These are phyloP conservation scores for Bursaphelenchus okinawaensis DNA, from an alignment of 2,888 invertebrate species.

Conservation along the genomic window DNA sequence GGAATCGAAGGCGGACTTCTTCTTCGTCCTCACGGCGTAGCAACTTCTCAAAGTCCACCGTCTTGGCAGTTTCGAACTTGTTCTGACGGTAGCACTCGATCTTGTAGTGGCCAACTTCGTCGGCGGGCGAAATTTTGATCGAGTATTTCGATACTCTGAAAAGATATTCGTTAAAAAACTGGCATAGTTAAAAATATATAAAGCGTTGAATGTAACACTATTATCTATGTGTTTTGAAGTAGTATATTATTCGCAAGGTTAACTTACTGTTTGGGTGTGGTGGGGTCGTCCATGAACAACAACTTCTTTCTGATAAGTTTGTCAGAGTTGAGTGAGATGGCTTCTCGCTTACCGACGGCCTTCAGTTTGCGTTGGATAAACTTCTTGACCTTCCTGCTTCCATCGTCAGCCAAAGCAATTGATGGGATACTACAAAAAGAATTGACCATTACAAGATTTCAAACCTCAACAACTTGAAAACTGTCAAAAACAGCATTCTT, in stretches of 20 bases:
- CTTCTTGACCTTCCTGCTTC: slow-evolving; percentile 22
- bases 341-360: slow-evolving; percentile 4
- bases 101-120: slow-evolving; percentile 7
- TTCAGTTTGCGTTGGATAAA: slow-evolving; percentile 21
- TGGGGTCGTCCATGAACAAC: slow-evolving; percentile 8
- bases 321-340: neutral
- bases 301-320: slow-evolving; percentile 1
- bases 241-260: too few species aligned
- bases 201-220: too few species aligned
- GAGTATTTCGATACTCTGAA: slow-evolving; percentile 17
- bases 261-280: slow-evolving; percentile 11
- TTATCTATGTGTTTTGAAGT: neutral
- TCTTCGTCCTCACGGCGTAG: slow-evolving; percentile 62
- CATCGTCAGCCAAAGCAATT: slow-evolving; percentile 1
- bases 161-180: too few species aligned
- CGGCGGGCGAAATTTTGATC: slow-evolving; percentile 11
- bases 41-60: neutral
- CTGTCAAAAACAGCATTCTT: too few species aligned
- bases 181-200: too few species aligned
- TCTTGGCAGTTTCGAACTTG: neutral
- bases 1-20: slow-evolving; percentile 70
- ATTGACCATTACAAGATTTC: neutral
- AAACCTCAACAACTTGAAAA: neutral
- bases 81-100: neutral
- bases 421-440: neutral